Evolutionary conservation across 2,888 invertebrate genomes (phyloP).

Genomic region (Sarcophaga carnaria): DNA sequence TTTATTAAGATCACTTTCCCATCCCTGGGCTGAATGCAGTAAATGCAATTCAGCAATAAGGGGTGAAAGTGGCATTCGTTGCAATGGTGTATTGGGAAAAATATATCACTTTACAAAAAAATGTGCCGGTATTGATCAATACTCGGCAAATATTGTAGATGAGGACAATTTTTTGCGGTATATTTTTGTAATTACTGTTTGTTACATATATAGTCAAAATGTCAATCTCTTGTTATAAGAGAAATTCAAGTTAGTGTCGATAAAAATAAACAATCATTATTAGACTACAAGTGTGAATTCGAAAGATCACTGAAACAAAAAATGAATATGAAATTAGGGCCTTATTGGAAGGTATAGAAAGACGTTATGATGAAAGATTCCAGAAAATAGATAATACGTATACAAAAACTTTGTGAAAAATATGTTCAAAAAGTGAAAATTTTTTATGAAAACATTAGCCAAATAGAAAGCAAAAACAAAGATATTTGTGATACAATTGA

Average conservation of each 20-base stretch:
- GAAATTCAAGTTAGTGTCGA: constrained; percentile 7
- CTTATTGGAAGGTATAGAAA: no score
- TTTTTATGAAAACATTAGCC: constrained; percentile 20
- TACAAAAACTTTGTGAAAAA: background rate
- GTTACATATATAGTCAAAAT: background rate
- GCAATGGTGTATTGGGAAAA: no score
- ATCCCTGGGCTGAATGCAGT: background rate
- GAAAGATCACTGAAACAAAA: background rate
- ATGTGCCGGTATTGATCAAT: no score
- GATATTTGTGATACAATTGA: constrained; percentile 24
- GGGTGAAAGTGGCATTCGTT: constrained; percentile 17
- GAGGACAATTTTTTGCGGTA: background rate
- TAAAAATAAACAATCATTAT: constrained; percentile 22
- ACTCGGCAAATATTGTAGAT: no score
- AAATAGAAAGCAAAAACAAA: constrained; percentile 38
- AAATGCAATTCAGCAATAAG: background rate
- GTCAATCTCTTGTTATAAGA: constrained; percentile 1
- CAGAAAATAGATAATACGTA: no score
- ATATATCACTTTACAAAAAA: no score
- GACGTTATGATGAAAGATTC: no score
- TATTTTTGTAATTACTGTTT: background rate
- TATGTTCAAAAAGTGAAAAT: constrained; percentile 18
- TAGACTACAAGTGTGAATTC: constrained; percentile 32
- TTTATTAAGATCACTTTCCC: no score
- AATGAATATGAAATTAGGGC: no score